Conservation (phyloP, 2,888 invertebrate genomes). For the Apodemia mormo region DNA sequence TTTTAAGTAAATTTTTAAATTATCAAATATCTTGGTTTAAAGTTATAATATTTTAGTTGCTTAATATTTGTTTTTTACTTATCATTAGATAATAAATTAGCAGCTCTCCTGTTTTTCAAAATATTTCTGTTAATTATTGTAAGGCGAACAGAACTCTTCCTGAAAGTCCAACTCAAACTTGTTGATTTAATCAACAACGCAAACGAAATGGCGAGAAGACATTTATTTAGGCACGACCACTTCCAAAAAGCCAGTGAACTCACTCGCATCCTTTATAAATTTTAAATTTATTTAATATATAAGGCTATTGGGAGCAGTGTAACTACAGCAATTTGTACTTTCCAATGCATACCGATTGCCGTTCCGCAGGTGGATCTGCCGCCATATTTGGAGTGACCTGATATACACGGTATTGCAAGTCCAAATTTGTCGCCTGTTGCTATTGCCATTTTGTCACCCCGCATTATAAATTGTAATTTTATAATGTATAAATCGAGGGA, state of each 20-base stretch:
- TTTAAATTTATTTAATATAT: constrained; percentile 17
- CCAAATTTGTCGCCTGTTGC: constrained; percentile 16
- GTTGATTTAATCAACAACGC: too few species aligned
- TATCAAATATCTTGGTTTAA: too few species aligned
- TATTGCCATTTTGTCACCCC: constrained; percentile 10
- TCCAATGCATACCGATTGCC: constrained; percentile 66
- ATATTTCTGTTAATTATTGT: too few species aligned
- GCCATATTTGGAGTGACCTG: constrained; percentile 46
- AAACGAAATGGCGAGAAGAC: too few species aligned
- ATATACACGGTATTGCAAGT: constrained; percentile 39
- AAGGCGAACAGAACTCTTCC: too few species aligned
- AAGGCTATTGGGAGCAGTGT: constrained; percentile 29
- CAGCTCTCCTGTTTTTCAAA: too few species aligned
- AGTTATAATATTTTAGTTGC: too few species aligned
- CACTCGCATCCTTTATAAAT: constrained; percentile 8
- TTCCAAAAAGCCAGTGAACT: constrained; percentile 2
- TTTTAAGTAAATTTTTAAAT: too few species aligned
- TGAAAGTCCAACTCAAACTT: too few species aligned
- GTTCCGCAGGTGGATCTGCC: constrained; percentile 58
- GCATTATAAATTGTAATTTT: constrained; percentile 21
- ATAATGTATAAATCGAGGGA: neutral
- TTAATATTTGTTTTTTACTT: too few species aligned
- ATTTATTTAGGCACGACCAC: neutral
- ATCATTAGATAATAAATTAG: too few species aligned
- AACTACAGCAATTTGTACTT: constrained; percentile 69